Percentiles rank a stretch among this genome's conserved stretches.
phyloP scores from a whole-genome alignment of 2,113 vertebrate species.

The Rhabdomys dilectus region DNA sequence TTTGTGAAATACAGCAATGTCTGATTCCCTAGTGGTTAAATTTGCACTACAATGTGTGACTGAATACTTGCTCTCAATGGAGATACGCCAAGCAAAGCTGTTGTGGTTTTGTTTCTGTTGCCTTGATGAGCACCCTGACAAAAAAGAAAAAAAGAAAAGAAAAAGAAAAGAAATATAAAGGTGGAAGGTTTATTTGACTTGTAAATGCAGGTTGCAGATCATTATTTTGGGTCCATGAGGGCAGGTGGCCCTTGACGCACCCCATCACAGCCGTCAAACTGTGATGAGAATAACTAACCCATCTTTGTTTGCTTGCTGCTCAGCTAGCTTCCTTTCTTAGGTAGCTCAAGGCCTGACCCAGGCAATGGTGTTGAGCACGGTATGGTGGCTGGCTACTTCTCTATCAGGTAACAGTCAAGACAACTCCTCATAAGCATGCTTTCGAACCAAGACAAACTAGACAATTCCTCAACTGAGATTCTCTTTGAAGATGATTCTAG shows the following conservation, averaged over 20 bases:
- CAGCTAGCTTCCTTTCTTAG: background rate
- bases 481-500: background rate
- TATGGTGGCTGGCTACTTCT: background rate
- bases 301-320: background rate
- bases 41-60: background rate
- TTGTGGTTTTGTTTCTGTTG: background rate
- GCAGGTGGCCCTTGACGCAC: background rate
- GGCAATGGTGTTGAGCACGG: background rate
- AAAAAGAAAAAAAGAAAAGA: background rate
- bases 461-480: background rate
- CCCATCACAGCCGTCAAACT: background rate
- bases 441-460: background rate
- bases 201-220: background rate
- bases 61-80: background rate
- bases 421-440: background rate
- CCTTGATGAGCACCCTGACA: background rate
- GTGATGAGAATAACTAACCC: background rate
- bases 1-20: background rate
- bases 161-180: background rate
- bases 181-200: background rate
- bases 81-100: background rate
- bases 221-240: background rate
- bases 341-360: background rate
- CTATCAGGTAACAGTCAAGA: background rate
- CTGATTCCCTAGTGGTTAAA: background rate